Evolutionary conservation across 2,797 vertebrate genomes (phyloP), one percentile per base, ranked within the genome.

Genomic region (Sphenodon punctatus): DNA sequence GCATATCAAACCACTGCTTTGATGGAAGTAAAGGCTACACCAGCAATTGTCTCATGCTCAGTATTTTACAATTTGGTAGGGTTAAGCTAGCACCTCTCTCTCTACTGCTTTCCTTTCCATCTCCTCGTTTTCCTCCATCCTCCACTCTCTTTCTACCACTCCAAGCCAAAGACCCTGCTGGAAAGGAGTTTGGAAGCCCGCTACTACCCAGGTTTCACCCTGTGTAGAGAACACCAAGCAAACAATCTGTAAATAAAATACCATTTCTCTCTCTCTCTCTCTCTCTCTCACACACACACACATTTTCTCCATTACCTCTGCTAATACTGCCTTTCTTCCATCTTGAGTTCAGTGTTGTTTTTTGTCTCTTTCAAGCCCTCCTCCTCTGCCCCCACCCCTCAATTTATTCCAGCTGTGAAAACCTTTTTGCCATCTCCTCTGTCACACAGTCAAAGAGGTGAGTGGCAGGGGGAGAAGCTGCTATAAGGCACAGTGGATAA

Each of bases 341-440:
- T 93, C 94, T 93, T 76, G 93, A 94, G 92, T 90, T 95, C 95
- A 96, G 82, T 96, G 95, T 96, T 95, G 95, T 78, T 95, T 96
- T 96, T 95, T 94, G 95, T 95, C 94, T 96, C 94, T 96, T 93
- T 92, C 87, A 10, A 56, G 73, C 92, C 95, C 94, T 85, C 93
- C 90, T 89, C 84, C 88, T 87, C 78, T 89, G 89, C 88, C 84
- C 69, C 63, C 90, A 92, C 92, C 92, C 92, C 82, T 95, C 96
- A 95, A 96, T 97, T 96, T 95, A 94, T 95, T 95, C 95, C 96
- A 97, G 96, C 96, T 97, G 97, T 97, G 95, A 95, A 97, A 97
- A 97, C 96, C 95, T 92, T 93, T 75, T 94, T 92, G 92, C 94
- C 94, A 95, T 95, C 94, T 93, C 94, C 91, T 94, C 95, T 95